Evolutionary conservation across 23 tunicate genomes (phyloP).

Genomic region (Oikopleura dioica): DNA sequence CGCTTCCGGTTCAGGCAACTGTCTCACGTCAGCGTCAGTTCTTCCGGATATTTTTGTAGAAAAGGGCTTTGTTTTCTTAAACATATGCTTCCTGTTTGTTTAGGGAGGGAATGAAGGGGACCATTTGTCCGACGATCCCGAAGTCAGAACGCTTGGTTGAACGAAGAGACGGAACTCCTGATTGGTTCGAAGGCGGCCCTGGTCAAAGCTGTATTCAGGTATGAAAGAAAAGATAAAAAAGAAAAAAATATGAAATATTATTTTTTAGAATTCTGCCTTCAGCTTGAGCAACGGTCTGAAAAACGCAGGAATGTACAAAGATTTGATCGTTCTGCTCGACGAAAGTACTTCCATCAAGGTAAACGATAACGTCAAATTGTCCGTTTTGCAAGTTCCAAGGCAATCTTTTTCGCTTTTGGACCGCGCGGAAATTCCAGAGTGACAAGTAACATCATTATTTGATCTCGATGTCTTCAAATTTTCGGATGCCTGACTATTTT

Average conservation of each 20-base stretch:
- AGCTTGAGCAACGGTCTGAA: background rate
- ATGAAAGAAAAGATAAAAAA: background rate
- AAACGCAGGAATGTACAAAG: background rate
- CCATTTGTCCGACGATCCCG: background rate
- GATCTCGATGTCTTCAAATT: too few species aligned
- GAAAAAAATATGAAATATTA: background rate
- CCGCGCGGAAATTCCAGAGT: too few species aligned
- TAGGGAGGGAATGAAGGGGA: background rate
- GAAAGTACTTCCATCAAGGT: background rate
- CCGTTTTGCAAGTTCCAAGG: too few species aligned
- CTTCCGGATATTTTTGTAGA: background rate
- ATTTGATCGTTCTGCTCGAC: background rate
- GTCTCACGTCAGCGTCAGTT: too few species aligned
- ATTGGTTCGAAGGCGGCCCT: background rate
- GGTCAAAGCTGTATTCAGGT: background rate
- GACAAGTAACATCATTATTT: too few species aligned
- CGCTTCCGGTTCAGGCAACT: too few species aligned
- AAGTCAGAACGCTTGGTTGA: background rate
- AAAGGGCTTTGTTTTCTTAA: background rate
- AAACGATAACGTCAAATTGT: too few species aligned
- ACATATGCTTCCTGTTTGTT: too few species aligned
- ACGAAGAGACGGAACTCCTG: background rate
- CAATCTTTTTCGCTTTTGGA: too few species aligned
- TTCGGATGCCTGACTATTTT: too few species aligned
- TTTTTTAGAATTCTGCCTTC: background rate